These are phyloP conservation scores for Alectoris magna DNA, from an alignment of 2,797 vertebrate species.

Conservation along the genomic window DNA sequence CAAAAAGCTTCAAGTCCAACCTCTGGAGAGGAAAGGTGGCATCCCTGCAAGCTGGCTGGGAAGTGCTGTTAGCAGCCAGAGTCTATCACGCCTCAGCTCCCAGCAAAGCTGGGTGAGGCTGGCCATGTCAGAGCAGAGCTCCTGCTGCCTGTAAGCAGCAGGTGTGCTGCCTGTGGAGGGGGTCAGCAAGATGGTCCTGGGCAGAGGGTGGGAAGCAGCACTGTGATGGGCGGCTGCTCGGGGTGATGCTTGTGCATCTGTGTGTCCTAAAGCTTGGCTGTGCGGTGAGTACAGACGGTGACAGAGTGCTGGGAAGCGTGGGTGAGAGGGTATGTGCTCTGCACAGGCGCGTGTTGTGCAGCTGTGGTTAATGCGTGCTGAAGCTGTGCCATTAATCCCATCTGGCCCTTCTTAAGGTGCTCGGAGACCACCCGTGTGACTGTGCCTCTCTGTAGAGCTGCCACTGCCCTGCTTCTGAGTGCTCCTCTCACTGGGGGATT, in stretches of 20 bases:
- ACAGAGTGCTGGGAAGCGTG: neutral
- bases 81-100: neutral
- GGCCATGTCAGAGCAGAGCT: neutral
- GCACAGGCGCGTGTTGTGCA: rapidly evolving
- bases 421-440: slow-evolving; percentile 44
- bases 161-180: neutral
- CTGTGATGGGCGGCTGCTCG: too few species aligned
- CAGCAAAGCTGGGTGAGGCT: neutral
- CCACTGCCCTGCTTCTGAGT: rapidly evolving
- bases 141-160: neutral
- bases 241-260: rapidly evolving
- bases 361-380: slow-evolving; percentile 30
- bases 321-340: neutral
- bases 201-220: neutral
- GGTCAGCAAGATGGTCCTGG: neutral
- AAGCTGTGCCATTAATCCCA: slow-evolving; percentile 16
- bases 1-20: neutral
- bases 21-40: neutral
- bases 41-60: neutral
- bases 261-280: neutral
- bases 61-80: neutral
- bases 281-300: neutral
- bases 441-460: neutral
- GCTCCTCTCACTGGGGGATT: slow-evolving; percentile 30
- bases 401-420: slow-evolving; percentile 51